A percentile compares a stretch with the other conserved stretches of the same genome.
These are phyloP conservation scores for Bruchidius siliquastri DNA, from an alignment of 2,888 invertebrate species.

Conservation along the genomic window DNA sequence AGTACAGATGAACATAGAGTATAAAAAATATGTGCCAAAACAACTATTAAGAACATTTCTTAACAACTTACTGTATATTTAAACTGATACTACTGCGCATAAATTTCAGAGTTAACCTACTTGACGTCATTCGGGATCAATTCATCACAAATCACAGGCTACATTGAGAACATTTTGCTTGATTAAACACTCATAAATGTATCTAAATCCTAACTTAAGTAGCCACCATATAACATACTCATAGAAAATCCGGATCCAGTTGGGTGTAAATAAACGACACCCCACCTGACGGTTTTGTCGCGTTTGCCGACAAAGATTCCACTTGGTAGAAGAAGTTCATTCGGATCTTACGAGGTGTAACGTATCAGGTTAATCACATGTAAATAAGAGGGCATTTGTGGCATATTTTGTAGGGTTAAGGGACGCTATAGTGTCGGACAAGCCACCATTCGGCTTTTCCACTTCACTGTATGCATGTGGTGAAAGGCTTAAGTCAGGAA, in stretches of 20 bases:
- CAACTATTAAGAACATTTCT: too few relatives aligned
- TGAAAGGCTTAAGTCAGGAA: neutral
- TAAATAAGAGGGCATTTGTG: conserved; percentile 6
- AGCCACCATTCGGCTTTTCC: neutral
- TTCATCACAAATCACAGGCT: neutral
- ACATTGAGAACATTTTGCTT: neutral
- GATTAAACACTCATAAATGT: neutral
- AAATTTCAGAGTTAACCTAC: too few relatives aligned
- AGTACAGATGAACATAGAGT: too few relatives aligned
- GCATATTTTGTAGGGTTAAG: neutral
- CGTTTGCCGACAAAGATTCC: conserved; percentile 10
- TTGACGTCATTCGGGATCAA: too few relatives aligned
- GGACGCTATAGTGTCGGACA: neutral
- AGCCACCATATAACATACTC: neutral
- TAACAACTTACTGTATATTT: too few relatives aligned
- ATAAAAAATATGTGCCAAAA: too few relatives aligned
- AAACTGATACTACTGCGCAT: too few relatives aligned
- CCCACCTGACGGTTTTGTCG: conserved; percentile 9
- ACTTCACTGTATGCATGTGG: neutral
- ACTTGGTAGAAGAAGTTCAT: conserved; percentile 4
- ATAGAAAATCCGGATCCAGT: neutral
- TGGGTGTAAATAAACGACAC: conserved; percentile 1
- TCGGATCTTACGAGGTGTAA: conserved; percentile 3
- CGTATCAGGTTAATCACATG: conserved; percentile 7
- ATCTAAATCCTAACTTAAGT: neutral